Base-by-base conservation (phyloP, 2,797 vertebrate species). In the Melanotaenia pygmaea region DNA sequence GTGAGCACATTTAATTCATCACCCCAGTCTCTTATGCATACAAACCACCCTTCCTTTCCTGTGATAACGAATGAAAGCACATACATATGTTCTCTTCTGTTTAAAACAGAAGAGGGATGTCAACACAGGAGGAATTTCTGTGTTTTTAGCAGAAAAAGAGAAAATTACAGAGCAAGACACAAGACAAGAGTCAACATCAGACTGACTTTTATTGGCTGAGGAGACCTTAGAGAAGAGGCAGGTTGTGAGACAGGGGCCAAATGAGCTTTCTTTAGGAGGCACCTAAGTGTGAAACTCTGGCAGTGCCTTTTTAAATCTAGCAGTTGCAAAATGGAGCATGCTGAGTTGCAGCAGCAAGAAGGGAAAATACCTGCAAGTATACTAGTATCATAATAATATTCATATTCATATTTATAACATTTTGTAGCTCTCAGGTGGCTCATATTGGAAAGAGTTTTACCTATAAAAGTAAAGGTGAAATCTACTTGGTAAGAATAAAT, bases 361-460 rank as follows among this genome's bases (percentile, higher is more conserved):
- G 3, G 3, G 38, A 43, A 20, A 47, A 47, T 47, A 47, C 18
- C 20, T n/a, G 6, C 18, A 47, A n/a, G 45, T 58, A 26, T 53
- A 67, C 53, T 54, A 51, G 30, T 59, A 22, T 73, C 60, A 76
- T 76, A 79, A 81, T 80, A 74, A 83, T 69, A 83, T 72, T 79
- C 60, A 76, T 76, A 79, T 83, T 80, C 76, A 83, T 69, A 83
- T 72, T 79, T 62, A 77, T 70, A 77, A 82, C 74, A 73, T 40
- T 77, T 79, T 85, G 83, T 81, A 77, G 70, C 74, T 78, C 76
- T 85, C 82, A 82, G 53, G 76, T 86, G 81, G 73, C 70, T 86
- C 64, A 47, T 79, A 45, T 86, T 79, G 72, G 69, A 79, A 37
- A 79, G 16, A 35, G 67, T 82, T 77, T 79, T 71, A 83, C 70